Base-by-base conservation (phyloP, 1,140 invertebrate species). In the Brachionus plicatilis region DNA sequence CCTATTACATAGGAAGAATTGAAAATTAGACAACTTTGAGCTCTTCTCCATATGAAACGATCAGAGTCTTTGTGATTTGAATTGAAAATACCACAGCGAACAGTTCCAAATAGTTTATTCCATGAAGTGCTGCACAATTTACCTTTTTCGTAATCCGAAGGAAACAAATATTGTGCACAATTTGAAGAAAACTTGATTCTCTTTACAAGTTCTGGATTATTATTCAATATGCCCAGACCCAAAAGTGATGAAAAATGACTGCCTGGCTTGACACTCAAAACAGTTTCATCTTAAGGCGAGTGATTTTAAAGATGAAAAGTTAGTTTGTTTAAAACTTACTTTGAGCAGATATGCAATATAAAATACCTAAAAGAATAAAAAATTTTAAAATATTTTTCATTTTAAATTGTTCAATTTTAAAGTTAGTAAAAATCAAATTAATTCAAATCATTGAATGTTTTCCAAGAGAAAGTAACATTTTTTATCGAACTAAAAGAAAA, bases 101-200 rank as follows among this genome's bases (percentile, higher is more conserved):
- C 27, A 24, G 79, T 27, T 83, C 79, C 79, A n/a, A 11, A 66
- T 47, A 83, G n/a, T 83, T 83, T 83, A 50, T 83, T 83, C 79
- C 56, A 66, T 29, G 79, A 65, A 20, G 43, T 66, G 20, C 50
- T 83, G 53, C 79, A 83, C 29, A 83, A 47, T n/a, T 83, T 27
- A 45, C 79, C 79, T 83, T 83, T 83, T 6, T 29, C 27, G 0
- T 83, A 20, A 14, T 45, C 37, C 0, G 79, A 20, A 27, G 56
- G 2, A 27, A 83, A 83, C 11, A 83, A 47, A 66, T 83, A 83
- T 29, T 37, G 7, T 66, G 79, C 79, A 45, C 45, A 83, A 47
- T 53, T 83, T 24, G 29, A n/a, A 12, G 37, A 33, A 47, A 83
- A 83, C 37, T 47, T 50, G 17, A 83, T 66, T 14, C 79, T 37